These are phyloP conservation scores for cat (Felis catus) DNA, from an alignment of 2,113 vertebrate genomes.

Conservation along the genomic window F.catus_Fca126_mat1.0 CM031418.1:109473501-109474000, in stretches of 20 bases:
- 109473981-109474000: neutral
- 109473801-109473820: too few species aligned
- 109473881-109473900: neutral
- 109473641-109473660: neutral
- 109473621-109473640: neutral
- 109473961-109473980: neutral
- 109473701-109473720: neutral
- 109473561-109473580: neutral
- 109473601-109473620: neutral
- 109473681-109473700: neutral
- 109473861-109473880: too few species aligned
- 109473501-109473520: neutral
- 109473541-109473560: neutral
- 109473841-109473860: too few species aligned
- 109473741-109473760: too few species aligned
- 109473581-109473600: neutral
- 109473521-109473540: neutral
- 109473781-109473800: too few species aligned
- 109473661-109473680: neutral
- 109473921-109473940: neutral
- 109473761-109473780: too few species aligned
- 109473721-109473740: neutral
- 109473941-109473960: neutral
- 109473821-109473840: too few species aligned
- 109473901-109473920: neutral